These are phyloP conservation scores for Lamprologus lemairii DNA, from an alignment of 2,113 vertebrate species.

Conservation along the genomic window DNA sequence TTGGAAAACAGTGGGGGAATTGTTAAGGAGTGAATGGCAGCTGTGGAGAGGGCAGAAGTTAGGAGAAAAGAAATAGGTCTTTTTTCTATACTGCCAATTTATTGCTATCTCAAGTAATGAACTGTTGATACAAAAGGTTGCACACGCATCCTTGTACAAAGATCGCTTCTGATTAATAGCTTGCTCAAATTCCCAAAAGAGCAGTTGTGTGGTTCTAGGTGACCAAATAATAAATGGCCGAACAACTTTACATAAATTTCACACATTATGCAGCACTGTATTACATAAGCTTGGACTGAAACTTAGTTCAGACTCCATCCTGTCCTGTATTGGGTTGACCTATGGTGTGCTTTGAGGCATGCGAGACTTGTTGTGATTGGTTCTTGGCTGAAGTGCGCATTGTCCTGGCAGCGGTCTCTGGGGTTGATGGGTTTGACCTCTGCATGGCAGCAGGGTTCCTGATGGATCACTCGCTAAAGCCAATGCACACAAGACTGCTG, in stretches of 20 bases:
- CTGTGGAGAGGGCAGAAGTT: background rate
- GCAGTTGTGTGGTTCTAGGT: background rate
- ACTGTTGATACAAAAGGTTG: background rate
- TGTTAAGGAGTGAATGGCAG: background rate
- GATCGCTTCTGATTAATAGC: background rate
- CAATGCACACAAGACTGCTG: constrained; percentile 23
- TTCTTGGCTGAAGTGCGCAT: constrained; percentile 42
- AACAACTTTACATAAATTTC: background rate
- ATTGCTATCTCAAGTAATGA: background rate
- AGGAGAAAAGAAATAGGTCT: background rate
- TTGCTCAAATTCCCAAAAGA: background rate
- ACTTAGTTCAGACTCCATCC: background rate
- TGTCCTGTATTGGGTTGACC: constrained; percentile 3
- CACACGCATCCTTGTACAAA: background rate
- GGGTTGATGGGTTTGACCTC: constrained; percentile 69
- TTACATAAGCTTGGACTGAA: background rate
- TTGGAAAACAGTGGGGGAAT: background rate
- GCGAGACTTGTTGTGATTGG: constrained; percentile 32
- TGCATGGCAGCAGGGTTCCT: constrained; percentile 35
- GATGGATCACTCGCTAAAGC: constrained; percentile 48
- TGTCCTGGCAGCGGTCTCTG: constrained; percentile 40
- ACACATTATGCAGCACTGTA: background rate
- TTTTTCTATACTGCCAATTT: background rate
- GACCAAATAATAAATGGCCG: background rate
- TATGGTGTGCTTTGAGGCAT: constrained; percentile 11